phyloP scores from a whole-genome alignment of 2,888 invertebrate species.

The Lydus trimaculatus region DNA sequence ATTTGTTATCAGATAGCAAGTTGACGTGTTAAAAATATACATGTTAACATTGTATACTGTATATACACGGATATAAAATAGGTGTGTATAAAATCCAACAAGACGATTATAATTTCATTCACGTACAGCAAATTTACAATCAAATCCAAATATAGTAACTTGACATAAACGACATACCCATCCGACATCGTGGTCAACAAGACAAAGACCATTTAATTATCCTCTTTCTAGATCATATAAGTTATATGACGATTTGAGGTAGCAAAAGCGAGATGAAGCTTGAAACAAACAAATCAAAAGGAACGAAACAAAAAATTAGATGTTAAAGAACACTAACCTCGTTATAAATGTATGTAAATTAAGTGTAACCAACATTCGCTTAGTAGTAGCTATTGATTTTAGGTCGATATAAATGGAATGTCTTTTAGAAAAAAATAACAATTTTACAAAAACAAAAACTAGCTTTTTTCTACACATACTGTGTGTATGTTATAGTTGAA shows the following conservation, averaged over 20 bases:
- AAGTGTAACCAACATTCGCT: neutral
- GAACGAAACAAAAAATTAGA: neutral
- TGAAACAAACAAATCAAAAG: neutral
- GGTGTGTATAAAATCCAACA: neutral
- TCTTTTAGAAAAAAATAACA: neutral
- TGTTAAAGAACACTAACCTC: neutral
- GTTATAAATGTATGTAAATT: conserved; percentile 2
- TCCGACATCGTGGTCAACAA: conserved; percentile 41
- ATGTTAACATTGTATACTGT: neutral
- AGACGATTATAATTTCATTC: conserved; percentile 35
- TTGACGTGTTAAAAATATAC: neutral
- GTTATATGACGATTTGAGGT: neutral
- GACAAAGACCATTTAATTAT: conserved; percentile 52
- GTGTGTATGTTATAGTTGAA: neutral
- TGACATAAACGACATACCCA: conserved; percentile 40
- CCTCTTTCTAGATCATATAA: conserved; percentile 47
- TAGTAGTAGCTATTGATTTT: neutral
- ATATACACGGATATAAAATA: neutral
- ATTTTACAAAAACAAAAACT: too few relatives aligned
- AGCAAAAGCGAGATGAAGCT: conserved; percentile 3
- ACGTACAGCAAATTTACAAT: conserved; percentile 39
- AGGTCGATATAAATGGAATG: conserved; percentile 8
- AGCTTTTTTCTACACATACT: neutral
- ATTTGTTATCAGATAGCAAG: conserved; percentile 4
- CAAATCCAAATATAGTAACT: conserved; percentile 48